Base-by-base conservation (phyloP, 37 sponge, comb jelly and placozoan genomes). In the Beroe ovata region DNA sequence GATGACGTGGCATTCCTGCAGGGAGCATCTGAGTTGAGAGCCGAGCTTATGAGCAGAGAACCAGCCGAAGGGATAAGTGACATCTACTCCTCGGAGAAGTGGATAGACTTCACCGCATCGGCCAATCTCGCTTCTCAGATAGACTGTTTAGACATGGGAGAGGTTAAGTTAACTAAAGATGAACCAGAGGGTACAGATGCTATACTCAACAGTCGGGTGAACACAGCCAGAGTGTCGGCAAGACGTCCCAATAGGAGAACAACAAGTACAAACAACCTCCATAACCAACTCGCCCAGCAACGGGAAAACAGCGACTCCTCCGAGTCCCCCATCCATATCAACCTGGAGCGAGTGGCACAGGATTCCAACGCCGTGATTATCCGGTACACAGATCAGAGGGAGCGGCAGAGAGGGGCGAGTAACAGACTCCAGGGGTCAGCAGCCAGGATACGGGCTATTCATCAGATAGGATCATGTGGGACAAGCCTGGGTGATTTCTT, bases 401-500 rank as follows among this genome's bases (percentile, higher is more conserved):
- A 36, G 47, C 38, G 54, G n/a, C 25, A 20, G 23, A 39, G 54
- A 36, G 28, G 11, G 4, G 26, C 35, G 25, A 16, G 28, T 26
- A 21, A 30, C 41, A 4, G 63, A 4, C 63, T 25, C 63, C 22
- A 26, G 63, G 84, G 36, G 23, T 36, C 35, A 42, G 54, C 84
- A 25, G 38, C 54, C 23, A 22, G 84, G 38, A 77, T 77, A 42
- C 39, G 84, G 41, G 84, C 84, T 11, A 42, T 77, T 23, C 84
- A 77, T 25, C 84, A 77, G 28, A 77, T 77, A 42, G 84, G 84
- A 3, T 38, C 84, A 23, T 77, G 84, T 77, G 84, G 84, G 33
- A 77, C 84, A 23, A 77, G 38, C 47, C 84, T 77, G 47, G 84
- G 84, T 0, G 84, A 77, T 25, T 77, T 77, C 84, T 77, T 77